phyloP scores from a whole-genome alignment of 2,888 invertebrate species.

The Athetis lepigone region DNA sequence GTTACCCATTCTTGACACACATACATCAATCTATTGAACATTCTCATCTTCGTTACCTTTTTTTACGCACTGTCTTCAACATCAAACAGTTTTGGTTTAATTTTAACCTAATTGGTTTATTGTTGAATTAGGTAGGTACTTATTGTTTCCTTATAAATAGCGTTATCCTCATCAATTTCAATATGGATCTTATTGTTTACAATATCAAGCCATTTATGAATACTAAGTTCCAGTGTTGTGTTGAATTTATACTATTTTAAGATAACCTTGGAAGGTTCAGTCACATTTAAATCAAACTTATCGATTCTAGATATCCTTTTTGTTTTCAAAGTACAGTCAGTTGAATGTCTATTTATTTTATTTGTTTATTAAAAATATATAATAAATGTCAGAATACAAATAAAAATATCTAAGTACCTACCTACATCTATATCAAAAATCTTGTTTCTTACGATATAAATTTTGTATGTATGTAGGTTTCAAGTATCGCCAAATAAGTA shows the following conservation, averaged over 20 bases:
- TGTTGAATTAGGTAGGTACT: not conserved
- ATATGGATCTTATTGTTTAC: not conserved
- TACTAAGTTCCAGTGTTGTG: not conserved
- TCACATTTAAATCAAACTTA: slow-evolving; percentile 17
- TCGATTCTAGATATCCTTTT: slow-evolving; percentile 21
- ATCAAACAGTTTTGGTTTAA: no score
- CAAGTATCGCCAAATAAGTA: no score
- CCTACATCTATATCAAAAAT: slow-evolving; percentile 1
- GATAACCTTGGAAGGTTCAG: not conserved
- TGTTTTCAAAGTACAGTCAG: no score
- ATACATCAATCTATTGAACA: no score
- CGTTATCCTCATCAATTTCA: not conserved
- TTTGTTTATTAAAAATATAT: no score
- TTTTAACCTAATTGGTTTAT: not conserved
- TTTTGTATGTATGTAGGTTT: not conserved
- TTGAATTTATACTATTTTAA: not conserved
- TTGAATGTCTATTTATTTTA: no score
- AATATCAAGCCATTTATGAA: slow-evolving; percentile 2
- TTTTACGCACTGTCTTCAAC: no score
- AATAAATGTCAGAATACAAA: slow-evolving; percentile 50
- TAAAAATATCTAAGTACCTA: slow-evolving; percentile 4
- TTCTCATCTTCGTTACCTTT: no score
- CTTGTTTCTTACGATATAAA: slow-evolving; percentile 14
- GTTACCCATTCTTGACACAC: no score
- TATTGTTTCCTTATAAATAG: not conserved